Percentiles rank a stretch among this genome's conserved stretches.
Conservation (phyloP, 2,888 invertebrate species). For the Ennomos fuscantarius region DNA sequence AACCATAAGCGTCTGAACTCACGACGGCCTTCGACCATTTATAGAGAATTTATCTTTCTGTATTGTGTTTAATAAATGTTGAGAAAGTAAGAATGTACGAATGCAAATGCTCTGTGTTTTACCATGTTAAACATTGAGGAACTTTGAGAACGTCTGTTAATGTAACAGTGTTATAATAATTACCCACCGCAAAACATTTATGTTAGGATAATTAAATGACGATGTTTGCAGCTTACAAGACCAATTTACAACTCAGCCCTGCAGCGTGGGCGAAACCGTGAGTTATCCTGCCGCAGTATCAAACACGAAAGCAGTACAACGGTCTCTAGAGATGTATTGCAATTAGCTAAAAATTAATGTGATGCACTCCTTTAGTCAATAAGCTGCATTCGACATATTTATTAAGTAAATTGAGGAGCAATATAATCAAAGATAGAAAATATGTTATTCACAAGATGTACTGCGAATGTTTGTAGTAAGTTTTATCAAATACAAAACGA, state of each 20-base stretch:
- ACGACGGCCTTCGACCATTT: constrained; percentile 62
- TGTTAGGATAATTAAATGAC: constrained; percentile 5
- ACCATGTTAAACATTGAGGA: neutral
- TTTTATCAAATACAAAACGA: constrained; percentile 5
- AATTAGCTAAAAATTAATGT: constrained; percentile 23
- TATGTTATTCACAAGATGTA: constrained; percentile 19
- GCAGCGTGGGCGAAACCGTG: constrained; percentile 62
- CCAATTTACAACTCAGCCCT: constrained; percentile 24
- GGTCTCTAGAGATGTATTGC: constrained; percentile 37
- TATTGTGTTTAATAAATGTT: constrained; percentile 28
- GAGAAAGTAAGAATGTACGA: constrained; percentile 15
- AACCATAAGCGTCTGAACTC: constrained; percentile 47
- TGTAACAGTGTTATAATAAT: neutral
- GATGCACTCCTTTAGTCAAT: constrained; percentile 7
- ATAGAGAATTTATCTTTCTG: constrained; percentile 47
- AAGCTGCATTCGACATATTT: constrained; percentile 17
- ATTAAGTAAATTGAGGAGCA: constrained; percentile 11
- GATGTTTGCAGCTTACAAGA: constrained; percentile 27
- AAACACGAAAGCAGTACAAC: constrained; percentile 50
- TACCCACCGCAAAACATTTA: neutral
- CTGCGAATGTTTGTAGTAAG: neutral
- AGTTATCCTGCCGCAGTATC: constrained; percentile 60
- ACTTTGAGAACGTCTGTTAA: too few relatives aligned
- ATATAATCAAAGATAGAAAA: constrained; percentile 12
- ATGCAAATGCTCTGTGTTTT: constrained; percentile 1